These are phyloP conservation scores for Neopipo cinnamomea DNA, from an alignment of 2,113 vertebrate species.

Conservation along the genomic window DNA sequence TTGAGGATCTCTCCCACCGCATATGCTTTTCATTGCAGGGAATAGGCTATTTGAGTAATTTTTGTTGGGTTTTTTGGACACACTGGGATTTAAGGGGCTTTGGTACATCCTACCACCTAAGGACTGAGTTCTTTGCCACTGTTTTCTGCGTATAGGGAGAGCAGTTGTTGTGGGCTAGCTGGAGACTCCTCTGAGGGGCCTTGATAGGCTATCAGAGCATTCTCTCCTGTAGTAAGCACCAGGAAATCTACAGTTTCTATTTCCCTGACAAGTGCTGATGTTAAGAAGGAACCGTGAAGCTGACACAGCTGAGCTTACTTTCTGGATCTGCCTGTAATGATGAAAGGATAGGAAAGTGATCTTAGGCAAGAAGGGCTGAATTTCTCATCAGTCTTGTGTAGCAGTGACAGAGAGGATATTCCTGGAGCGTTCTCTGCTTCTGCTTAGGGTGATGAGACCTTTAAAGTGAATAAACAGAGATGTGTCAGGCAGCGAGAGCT, in stretches of 20 bases:
- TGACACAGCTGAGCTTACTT: neutral
- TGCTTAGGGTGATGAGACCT: neutral
- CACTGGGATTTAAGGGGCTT: neutral
- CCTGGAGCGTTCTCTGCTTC: neutral
- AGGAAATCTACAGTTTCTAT: neutral
- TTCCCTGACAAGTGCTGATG: neutral
- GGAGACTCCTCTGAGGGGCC: neutral
- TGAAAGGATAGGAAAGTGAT: neutral
- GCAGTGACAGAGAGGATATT: neutral
- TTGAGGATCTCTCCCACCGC: neutral
- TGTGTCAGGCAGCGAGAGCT: neutral
- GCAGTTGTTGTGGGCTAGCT: neutral
- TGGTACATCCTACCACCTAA: neutral
- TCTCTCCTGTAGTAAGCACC: neutral
- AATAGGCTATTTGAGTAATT: neutral
- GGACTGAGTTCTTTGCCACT: neutral
- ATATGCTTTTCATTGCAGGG: neutral
- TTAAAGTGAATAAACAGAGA: neutral
- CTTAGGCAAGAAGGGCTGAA: neutral
- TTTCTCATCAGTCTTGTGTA: conserved; percentile 1
- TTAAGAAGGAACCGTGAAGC: neutral
- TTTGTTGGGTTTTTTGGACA: neutral
- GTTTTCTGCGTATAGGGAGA: neutral
- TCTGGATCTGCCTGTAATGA: neutral
- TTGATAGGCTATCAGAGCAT: neutral